These are phyloP conservation scores for Pseudoips prasinana DNA, from an alignment of 2,888 invertebrate genomes.

Conservation along the genomic window DNA sequence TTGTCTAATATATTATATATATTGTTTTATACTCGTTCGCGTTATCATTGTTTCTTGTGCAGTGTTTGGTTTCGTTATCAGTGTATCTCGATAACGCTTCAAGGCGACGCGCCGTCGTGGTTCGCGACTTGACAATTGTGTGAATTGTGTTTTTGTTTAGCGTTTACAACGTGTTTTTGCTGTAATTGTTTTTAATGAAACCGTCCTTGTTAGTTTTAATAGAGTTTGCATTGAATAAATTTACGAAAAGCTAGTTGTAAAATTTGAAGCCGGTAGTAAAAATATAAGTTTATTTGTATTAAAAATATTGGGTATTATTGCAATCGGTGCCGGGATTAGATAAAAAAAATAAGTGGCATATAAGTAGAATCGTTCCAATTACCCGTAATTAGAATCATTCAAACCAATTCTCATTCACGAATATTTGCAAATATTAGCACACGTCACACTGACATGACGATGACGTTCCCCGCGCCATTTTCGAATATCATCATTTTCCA, in stretches of 20 bases:
- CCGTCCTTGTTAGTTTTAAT: slow-evolving; percentile 12
- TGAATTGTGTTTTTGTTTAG: slow-evolving; percentile 27
- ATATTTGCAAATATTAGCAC: slow-evolving; percentile 12
- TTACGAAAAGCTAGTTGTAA: no score
- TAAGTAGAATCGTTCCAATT: no score
- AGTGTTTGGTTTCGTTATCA: slow-evolving; percentile 44
- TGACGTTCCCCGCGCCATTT: slow-evolving; percentile 34
- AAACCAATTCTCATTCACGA: no score
- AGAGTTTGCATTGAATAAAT: no score
- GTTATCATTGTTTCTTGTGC: slow-evolving; percentile 5
- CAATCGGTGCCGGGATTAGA: no score
- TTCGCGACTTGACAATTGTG: slow-evolving; percentile 38
- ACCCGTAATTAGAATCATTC: no score
- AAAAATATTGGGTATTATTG: no score
- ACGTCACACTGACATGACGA: slow-evolving; percentile 14
- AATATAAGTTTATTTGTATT: no score
- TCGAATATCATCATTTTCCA: slow-evolving; percentile 38
- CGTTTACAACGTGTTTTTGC: slow-evolving; percentile 23
- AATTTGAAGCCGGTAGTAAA: no score
- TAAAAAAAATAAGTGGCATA: no score
- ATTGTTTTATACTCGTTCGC: slow-evolving; percentile 2
- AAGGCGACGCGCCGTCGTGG: slow-evolving; percentile 42
- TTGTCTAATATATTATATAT: slow-evolving; percentile 39
- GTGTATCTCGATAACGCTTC: slow-evolving; percentile 48
- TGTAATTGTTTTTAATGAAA: slow-evolving; percentile 8